phyloP scores from a whole-genome alignment of 2,797 vertebrate genomes.

The Siniperca undulata region DNA sequence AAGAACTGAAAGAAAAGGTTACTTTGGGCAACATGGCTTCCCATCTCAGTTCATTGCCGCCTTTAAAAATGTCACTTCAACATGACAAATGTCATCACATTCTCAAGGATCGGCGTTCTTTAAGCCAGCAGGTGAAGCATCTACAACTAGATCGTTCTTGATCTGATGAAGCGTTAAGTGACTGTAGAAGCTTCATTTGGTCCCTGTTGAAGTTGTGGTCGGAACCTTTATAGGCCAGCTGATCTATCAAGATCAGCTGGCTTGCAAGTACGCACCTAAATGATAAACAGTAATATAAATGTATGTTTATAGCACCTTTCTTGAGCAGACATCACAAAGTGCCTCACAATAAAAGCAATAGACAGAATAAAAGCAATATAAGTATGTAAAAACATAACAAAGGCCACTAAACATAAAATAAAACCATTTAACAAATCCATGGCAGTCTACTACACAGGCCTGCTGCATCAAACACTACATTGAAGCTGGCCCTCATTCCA shows the following conservation, averaged over 20 bases:
- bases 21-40: slow-evolving; percentile 33
- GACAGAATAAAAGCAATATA: not conserved
- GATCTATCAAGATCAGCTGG: slow-evolving; percentile 41
- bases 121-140: slow-evolving; percentile 24
- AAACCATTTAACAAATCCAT: no score
- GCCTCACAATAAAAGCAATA: not conserved
- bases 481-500: not conserved
- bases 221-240: slow-evolving; percentile 69
- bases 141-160: slow-evolving; percentile 21
- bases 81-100: slow-evolving; percentile 67
- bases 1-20: slow-evolving; percentile 60
- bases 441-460: not conserved
- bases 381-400: not conserved
- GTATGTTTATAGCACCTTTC: not conserved
- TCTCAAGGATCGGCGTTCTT: slow-evolving; percentile 34
- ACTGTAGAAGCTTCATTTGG: slow-evolving; percentile 31
- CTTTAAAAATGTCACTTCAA: slow-evolving; percentile 66
- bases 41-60: slow-evolving; percentile 42
- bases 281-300: slow-evolving; percentile 17
- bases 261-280: slow-evolving; percentile 2
- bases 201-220: slow-evolving; percentile 17
- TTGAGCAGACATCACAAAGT: not conserved
- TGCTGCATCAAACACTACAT: not conserved
- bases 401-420: not conserved
- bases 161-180: slow-evolving; percentile 54